Evolutionary conservation across 2,888 invertebrate genomes (phyloP), one percentile per base, ranked within the genome.

Genomic region (Brassicogethes aeneus): DNA sequence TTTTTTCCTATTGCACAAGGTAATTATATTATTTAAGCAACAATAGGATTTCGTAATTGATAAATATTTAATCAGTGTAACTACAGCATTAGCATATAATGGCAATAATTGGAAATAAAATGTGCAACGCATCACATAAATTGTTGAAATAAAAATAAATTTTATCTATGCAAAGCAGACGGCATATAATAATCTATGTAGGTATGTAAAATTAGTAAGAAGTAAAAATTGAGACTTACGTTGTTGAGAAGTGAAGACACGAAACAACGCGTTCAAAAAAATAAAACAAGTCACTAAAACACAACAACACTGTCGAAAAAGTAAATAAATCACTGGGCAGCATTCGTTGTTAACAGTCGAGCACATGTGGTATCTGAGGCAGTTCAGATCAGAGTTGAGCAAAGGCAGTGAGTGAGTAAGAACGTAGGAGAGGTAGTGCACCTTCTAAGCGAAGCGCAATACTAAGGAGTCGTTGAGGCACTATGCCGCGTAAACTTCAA

Each of bases 401-500:
- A 23, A 23, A 15, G 15, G 34, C 16, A 15, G 13, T 33, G 16
- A n/a, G 34, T 34, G 34, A 10, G n/a, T 12, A 34, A 40, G 30
- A 15, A 31, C 30, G 32, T 39, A 36, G 39, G 33, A 36, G 33
- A 33, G 33, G 30, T 30, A 17, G 15, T 23, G 5, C 23, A 23
- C 23, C 23, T 23, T 10, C 5, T 5, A 23, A 8, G 36, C 29
- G 15, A 37, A 36, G 40, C 41, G 36, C 39, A 15, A 32, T 44
- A 16, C 2, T 35, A 38, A 30, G 34, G 37, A 31, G 48, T 44
- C 50, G 39, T 43, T 47, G 50, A 46, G 41, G 45, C 50, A 53
- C 54, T 54, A 49, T 44, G 45, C 40, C 38, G 45, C 47, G 48
- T 31, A 46, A 48, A 51, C 40, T 47, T 45, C 45, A 46, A 47